Evolutionary conservation across 1,140 invertebrate genomes (phyloP).

Genomic region (Drosophila navojoa): DNA sequence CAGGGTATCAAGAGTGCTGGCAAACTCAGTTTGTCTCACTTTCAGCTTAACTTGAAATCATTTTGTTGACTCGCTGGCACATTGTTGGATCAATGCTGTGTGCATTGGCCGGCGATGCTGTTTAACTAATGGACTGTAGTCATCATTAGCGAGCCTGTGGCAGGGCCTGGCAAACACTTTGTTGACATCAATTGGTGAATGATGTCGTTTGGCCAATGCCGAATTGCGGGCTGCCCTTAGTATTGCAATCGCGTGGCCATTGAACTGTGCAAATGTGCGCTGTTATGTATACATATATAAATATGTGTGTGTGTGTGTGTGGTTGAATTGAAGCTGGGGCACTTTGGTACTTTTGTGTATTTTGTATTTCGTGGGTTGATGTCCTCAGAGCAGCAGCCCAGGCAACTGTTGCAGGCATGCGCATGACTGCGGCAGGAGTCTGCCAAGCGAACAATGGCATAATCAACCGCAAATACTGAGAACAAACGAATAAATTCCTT

Average conservation of each 20-base stretch:
- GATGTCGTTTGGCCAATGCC: constrained; percentile 18
- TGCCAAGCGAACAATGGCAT: constrained; percentile 31
- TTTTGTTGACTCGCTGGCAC: neutral
- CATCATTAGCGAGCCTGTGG: constrained; percentile 35
- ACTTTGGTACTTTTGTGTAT: constrained; percentile 27
- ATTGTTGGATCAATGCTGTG: constrained; percentile 11
- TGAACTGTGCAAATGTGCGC: constrained; percentile 71
- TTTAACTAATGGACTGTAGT: constrained; percentile 36
- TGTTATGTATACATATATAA: no score
- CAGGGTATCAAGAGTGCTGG: no score
- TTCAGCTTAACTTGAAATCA: neutral
- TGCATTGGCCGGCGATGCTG: neutral
- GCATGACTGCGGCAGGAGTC: constrained; percentile 33
- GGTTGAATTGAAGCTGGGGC: no score
- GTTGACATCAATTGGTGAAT: constrained; percentile 13
- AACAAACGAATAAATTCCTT: constrained; percentile 24
- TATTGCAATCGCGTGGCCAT: constrained; percentile 68
- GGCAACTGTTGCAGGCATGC: constrained; percentile 47
- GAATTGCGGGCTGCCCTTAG: constrained; percentile 41
- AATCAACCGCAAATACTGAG: constrained; percentile 20
- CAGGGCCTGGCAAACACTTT: constrained; percentile 15
- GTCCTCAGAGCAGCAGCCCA: constrained; percentile 16
- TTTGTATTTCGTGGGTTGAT: constrained; percentile 28
- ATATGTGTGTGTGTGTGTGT: no score
- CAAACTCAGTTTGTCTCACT: neutral